Evolutionary conservation across 1,140 invertebrate species (phyloP).

Genomic region (Papilio aristodemus): DNA sequence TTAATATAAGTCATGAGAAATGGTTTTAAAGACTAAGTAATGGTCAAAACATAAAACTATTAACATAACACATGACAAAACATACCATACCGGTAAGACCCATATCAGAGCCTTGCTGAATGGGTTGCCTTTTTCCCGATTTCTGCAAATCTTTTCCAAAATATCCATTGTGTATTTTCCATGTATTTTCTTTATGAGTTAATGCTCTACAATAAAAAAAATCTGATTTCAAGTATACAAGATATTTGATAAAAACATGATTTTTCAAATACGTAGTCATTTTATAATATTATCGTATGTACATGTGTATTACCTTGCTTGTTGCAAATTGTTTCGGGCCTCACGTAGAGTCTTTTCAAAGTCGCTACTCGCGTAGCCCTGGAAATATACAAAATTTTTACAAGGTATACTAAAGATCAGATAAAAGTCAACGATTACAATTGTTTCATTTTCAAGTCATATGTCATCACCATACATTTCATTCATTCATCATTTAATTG

Average conservation of each 20-base stretch:
- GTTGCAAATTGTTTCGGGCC: slow-evolving; percentile 19
- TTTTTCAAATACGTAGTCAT: no score
- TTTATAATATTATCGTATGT: no score
- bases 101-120: neutral
- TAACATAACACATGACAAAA: neutral
- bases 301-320: slow-evolving; percentile 10
- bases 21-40: no score
- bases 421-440: neutral
- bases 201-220: neutral
- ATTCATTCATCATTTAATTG: no score
- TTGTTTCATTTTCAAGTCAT: neutral
- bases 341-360: slow-evolving; percentile 28
- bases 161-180: slow-evolving; percentile 28
- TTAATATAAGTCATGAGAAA: no score
- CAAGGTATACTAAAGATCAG: neutral
- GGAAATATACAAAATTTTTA: neutral
- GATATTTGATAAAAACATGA: no score
- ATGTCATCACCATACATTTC: no score
- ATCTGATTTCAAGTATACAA: no score
- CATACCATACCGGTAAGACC: neutral
- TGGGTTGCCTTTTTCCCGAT: neutral
- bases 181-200: neutral
- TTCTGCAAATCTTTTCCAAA: neutral
- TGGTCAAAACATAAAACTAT: no score
- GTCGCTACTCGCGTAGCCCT: neutral